These are phyloP conservation scores for Salvelinus namaycush DNA, from an alignment of 2,113 vertebrate species.

Conservation along the genomic window DNA sequence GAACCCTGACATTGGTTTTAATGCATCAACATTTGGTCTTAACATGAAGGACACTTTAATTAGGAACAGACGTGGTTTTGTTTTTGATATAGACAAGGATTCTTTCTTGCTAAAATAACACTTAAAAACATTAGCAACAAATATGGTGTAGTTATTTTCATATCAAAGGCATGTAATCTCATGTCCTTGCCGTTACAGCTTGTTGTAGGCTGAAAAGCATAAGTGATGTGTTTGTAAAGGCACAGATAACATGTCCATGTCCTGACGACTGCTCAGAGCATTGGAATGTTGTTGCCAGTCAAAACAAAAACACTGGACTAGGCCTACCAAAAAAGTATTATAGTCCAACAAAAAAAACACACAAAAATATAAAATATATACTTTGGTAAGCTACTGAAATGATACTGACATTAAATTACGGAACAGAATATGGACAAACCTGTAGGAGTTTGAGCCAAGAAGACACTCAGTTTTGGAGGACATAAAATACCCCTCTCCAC, in stretches of 20 bases:
- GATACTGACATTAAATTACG: conserved; percentile 23
- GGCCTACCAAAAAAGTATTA: neutral
- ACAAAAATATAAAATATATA: neutral
- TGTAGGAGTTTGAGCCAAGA: no score
- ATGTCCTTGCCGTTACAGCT: conserved; percentile 17
- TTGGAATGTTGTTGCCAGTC: neutral
- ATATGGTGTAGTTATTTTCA: no score
- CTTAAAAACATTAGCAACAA: no score
- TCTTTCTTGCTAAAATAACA: no score
- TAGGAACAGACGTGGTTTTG: no score
- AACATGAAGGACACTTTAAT: no score
- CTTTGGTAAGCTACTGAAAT: conserved; percentile 27
- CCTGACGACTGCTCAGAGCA: neutral
- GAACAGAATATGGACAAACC: conserved; percentile 20
- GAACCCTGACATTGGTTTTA: no score
- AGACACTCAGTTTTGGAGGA: neutral
- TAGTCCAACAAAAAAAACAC: neutral
- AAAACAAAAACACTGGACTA: neutral
- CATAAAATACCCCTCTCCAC: conserved; percentile 8
- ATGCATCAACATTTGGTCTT: no score
- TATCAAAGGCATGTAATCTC: neutral
- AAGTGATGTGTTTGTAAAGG: conserved; percentile 4
- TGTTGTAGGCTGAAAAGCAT: conserved; percentile 19
- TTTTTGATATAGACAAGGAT: no score
- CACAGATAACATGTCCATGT: conserved; percentile 13